Percentiles rank a stretch among this genome's conserved stretches.
These are phyloP conservation scores for Cherax quadricarinatus DNA, from an alignment of 1,140 invertebrate species.

Conservation along the genomic window DNA sequence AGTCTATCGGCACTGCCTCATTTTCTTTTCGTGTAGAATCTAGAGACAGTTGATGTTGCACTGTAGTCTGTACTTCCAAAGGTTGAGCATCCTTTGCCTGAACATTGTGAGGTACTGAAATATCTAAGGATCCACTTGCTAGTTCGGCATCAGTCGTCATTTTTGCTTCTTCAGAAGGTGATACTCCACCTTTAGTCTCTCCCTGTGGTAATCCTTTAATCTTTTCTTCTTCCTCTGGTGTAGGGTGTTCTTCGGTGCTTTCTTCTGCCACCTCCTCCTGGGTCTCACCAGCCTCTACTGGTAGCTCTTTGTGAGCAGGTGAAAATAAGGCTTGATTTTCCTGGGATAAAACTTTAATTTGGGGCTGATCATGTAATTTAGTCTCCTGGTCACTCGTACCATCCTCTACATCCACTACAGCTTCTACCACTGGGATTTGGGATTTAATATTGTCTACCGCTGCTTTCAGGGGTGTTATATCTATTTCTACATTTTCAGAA, in stretches of 20 bases:
- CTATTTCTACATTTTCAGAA: background rate
- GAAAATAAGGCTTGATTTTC: background rate
- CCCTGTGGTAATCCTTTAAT: too few relatives aligned
- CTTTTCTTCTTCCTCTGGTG: too few relatives aligned
- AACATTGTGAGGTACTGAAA: slow-evolving; percentile 1
- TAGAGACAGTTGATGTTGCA: background rate
- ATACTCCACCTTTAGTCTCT: background rate
- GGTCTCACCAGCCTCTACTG: background rate
- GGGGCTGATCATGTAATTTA: background rate
- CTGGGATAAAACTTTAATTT: background rate
- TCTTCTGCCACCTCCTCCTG: background rate
- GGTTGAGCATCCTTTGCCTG: background rate
- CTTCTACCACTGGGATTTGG: background rate
- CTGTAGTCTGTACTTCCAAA: background rate
- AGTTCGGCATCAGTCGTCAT: background rate
- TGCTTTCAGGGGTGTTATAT: background rate
- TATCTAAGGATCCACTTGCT: background rate
- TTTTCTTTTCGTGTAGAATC: background rate
- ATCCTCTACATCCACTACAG: background rate
- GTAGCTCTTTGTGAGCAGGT: background rate
- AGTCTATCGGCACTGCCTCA: background rate
- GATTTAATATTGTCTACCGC: background rate
- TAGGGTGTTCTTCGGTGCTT: background rate
- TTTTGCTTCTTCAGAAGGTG: background rate
- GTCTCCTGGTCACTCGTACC: background rate